Conservation (phyloP, 2,113 vertebrate species). For the Xiphorhynchus elegans region DNA sequence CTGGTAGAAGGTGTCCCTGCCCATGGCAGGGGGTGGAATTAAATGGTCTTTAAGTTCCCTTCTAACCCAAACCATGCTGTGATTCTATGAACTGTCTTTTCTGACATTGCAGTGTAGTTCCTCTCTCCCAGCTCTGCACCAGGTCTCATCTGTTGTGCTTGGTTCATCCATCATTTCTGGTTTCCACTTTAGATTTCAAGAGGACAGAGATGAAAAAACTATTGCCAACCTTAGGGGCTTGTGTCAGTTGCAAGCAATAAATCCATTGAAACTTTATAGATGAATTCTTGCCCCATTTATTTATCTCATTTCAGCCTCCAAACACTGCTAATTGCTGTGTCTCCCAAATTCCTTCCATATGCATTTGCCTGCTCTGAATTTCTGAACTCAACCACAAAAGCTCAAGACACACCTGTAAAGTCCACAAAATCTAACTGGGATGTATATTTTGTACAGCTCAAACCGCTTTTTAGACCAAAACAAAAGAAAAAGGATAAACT, state of each 20-base stretch:
- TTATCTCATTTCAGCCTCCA: background rate
- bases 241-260: background rate
- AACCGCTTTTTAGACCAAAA: background rate
- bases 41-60: background rate
- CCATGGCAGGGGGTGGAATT: background rate
- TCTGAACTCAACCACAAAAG: background rate
- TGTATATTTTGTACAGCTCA: background rate
- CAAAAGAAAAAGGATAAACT: background rate
- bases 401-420: background rate
- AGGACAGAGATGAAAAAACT: background rate
- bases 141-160: background rate
- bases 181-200: background rate
- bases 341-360: background rate
- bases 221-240: background rate
- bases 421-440: background rate
- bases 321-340: accelerated
- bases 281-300: background rate
- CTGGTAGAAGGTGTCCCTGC: accelerated
- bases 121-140: background rate
- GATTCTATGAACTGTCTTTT: background rate
- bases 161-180: background rate
- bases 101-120: background rate
- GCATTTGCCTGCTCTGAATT: background rate
- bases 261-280: background rate
- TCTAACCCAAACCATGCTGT: background rate